Evolutionary conservation across 2,888 invertebrate genomes (phyloP).

Genomic region (Lasioglossum zephyrum): DNA sequence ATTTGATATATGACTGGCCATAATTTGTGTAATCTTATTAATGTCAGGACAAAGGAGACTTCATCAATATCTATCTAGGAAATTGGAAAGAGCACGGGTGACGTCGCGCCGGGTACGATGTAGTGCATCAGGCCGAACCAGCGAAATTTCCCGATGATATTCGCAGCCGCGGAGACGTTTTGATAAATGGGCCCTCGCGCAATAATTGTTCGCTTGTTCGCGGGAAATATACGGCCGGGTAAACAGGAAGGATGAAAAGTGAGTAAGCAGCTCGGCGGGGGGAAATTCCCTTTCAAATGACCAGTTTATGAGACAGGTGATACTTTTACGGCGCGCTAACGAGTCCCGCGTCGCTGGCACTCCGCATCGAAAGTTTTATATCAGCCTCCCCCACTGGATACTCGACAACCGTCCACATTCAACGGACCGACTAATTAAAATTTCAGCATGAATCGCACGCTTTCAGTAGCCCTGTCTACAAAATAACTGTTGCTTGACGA

Average conservation of each 20-base stretch:
- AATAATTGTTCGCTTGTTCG: constrained; percentile 35
- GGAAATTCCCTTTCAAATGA: constrained; percentile 26
- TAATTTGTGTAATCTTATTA: constrained; percentile 11
- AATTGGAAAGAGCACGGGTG: neutral
- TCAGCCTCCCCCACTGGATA: neutral
- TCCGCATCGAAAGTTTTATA: constrained; percentile 7
- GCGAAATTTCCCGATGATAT: constrained; percentile 24
- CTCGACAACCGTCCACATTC: constrained; percentile 1
- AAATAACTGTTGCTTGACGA: constrained; percentile 3
- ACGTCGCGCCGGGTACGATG: neutral
- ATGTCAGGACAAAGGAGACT: constrained; percentile 11
- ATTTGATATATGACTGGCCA: neutral
- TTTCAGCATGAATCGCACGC: neutral
- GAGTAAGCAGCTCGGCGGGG: neutral
- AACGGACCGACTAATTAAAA: neutral
- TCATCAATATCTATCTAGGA: neutral
- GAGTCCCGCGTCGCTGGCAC: neutral
- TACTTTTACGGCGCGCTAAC: constrained; percentile 20
- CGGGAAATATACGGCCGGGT: constrained; percentile 32
- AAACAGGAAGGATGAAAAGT: constrained; percentile 25
- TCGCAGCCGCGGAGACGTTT: constrained; percentile 31
- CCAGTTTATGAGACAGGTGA: constrained; percentile 45
- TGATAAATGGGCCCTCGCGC: constrained; percentile 38
- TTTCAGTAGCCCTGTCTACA: neutral
- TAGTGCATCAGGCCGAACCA: constrained; percentile 1